phyloP scores from a whole-genome alignment of 2,888 invertebrate genomes.

The Watsonalla cultraria region DNA sequence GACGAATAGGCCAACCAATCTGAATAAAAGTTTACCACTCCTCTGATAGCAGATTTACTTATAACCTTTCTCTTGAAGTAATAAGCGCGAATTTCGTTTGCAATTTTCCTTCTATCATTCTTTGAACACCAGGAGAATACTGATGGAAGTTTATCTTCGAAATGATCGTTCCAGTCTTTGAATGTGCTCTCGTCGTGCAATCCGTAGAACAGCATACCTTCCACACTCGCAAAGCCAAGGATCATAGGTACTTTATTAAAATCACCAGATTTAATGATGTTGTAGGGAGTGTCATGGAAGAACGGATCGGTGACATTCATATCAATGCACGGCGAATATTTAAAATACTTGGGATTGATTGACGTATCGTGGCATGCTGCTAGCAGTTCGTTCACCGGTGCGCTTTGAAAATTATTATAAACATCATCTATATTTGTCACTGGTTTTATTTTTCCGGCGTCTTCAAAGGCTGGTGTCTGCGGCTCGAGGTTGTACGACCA shows the following conservation, averaged over 20 bases:
- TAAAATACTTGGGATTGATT: slow-evolving; percentile 53
- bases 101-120: slow-evolving; percentile 39
- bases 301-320: slow-evolving; percentile 48
- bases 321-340: slow-evolving; percentile 62
- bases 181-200: slow-evolving; percentile 41
- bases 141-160: slow-evolving; percentile 52
- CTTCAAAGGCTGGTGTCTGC: slow-evolving; percentile 37
- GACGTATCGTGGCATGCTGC: slow-evolving; percentile 44
- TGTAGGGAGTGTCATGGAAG: slow-evolving; percentile 57
- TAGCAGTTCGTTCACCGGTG: slow-evolving; percentile 39
- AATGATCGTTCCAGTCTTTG: slow-evolving; percentile 45
- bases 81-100: slow-evolving; percentile 40
- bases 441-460: slow-evolving; percentile 45
- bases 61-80: slow-evolving; percentile 48
- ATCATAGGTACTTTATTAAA: slow-evolving; percentile 63
- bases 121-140: slow-evolving; percentile 56
- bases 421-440: slow-evolving; percentile 35
- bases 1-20: slow-evolving; percentile 58
- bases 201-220: slow-evolving; percentile 62
- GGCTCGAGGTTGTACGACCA: slow-evolving; percentile 63
- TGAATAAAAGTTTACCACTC: slow-evolving; percentile 48
- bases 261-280: slow-evolving; percentile 47
- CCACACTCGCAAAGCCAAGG: slow-evolving; percentile 47
- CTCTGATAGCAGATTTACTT: slow-evolving; percentile 27
- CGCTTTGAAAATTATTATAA: slow-evolving; percentile 38